Base-by-base conservation (phyloP, 1,140 invertebrate genomes). In the Lycorma delicatula region DNA sequence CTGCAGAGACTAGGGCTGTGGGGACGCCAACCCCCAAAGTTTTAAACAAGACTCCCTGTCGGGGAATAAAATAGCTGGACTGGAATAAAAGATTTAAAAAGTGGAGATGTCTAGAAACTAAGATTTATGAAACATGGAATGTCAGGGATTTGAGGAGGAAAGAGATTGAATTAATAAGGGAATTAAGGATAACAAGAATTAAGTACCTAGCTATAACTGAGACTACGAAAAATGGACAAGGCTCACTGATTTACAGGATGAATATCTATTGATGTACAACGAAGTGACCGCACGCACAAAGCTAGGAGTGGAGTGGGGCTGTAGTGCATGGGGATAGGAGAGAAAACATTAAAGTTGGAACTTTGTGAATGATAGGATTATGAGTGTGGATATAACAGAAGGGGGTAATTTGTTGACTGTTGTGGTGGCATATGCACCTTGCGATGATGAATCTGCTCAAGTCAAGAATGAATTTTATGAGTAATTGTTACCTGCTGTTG, bases 141-240 rank as follows among this genome's bases (percentile, higher is more conserved):
- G 26, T 57, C n/a, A 25, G 59, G 20, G 54, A 44, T n/a, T 16
- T 60, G 26, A 51, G 20, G 31, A 54, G 54, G 41, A 60, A 60
- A 51, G 46, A 60, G 51, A 18, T 16, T 3, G 54, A 60, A 20
- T 29, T 60, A n/a, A 44, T 44, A 26, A 18, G 51, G 18, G 54
- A 60, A 46, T 38, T 60, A 29, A 48, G 27, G 28, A 22, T 31
- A 7, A 27, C 47, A 2, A 51, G 52, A 50, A 47, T n/a, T n/a
- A n/a, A n/a, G n/a, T 56, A 38, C 29, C 16, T 60, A 22, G 59
- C 46, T 25, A n/a, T 60, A 28, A 60, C 59, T 2, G 59, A 60
- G 44, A 60, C 54, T 23, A 60, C 57, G 36, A 57, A 60, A 31
- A 60, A 57, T 38, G 59, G 59, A 16, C 44, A 57, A 27, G 59